Conservation (phyloP, 2,888 invertebrate species). For the Ephialtes manifestator region DNA sequence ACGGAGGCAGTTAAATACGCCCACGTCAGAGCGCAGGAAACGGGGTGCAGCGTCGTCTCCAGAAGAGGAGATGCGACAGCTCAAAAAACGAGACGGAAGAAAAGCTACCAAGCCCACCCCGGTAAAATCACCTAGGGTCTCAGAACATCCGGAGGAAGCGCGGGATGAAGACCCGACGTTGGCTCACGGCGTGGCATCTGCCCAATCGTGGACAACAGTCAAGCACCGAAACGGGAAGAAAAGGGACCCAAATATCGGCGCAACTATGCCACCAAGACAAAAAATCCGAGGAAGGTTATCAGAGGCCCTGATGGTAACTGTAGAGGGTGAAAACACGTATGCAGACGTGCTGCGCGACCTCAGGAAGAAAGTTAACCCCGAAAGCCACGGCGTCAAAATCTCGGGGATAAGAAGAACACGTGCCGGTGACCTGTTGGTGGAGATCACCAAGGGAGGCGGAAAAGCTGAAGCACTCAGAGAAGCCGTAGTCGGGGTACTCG, state of each 20-base stretch:
- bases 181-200: no score
- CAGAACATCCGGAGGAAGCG: no score
- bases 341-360: constrained; percentile 21
- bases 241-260: no score
- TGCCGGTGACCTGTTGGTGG: constrained; percentile 16
- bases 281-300: no score
- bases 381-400: constrained; percentile 11
- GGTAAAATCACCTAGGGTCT: no score
- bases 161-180: no score
- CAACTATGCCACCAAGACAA: no score
- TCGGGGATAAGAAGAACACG: constrained; percentile 31
- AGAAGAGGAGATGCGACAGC: not conserved
- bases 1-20: constrained; percentile 11
- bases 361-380: constrained; percentile 28
- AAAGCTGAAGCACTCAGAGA: no score
- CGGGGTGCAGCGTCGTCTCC: constrained; percentile 6
- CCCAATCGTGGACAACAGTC: no score
- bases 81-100: not conserved
- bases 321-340: not conserved
- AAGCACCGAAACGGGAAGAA: no score
- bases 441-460: constrained; percentile 5
- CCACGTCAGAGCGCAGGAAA: constrained; percentile 1
- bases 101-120: not conserved
- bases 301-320: no score
- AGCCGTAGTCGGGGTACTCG: no score